Evolutionary conservation across 2,888 invertebrate genomes (phyloP), one percentile per base, ranked within the genome.

Genomic region (Volucella bombylans): DNA sequence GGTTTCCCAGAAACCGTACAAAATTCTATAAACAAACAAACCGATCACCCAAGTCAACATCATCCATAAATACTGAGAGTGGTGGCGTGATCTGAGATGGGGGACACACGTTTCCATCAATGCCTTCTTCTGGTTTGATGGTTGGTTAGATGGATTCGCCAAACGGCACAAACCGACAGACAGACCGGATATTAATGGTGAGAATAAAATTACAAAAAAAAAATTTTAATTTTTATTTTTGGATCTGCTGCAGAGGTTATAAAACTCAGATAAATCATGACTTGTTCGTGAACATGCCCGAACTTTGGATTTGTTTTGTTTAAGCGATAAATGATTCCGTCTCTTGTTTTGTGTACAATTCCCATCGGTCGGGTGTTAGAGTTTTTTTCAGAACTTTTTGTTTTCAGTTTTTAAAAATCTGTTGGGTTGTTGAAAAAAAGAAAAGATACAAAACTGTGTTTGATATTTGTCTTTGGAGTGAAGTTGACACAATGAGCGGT

Each of bases 261-360:
- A 79, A 82, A 69, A 79, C 14, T 64, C 41, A n/a, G 50, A 74
- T 83, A 79, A 83, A 79, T 83, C 79, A 83, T 83, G 55, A 18
- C 31, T 14, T 54, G 50, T 47, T 71, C 47, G 50, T 41, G 54
- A 76, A 41, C 83, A 64, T 73, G 59, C 59, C 18, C 49, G 15
- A 69, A 54, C 45, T 72, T 73, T 72, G 64, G 50, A 39, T 69
- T 78, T 65, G 62, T 74, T 52, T 59, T 73, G 55, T 64, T 57
- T 6, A 61, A 50, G 38, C 74, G 73, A 65, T 74, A 79, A 83
- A 77, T 71, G 83, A 74, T 79, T 38, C 23, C 74, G 65, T 74
- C 65, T 43, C 52, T 73, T 65, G 57, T 65, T n/a, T 64, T 79
- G 79, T 74, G 79, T 74, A 79, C 79, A 71, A 55, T 79, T 83